Evolutionary conservation across 1,140 invertebrate genomes (phyloP).

Genomic region (Drosophila melanogaster): Release_6_plus_ISO1_MT NT_033777.3:23551501-23552000

Average conservation of each 20-base stretch:
- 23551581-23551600: background rate
- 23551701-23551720: conserved; percentile 2
- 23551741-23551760: conserved; percentile 44
- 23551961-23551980: conserved; percentile 1
- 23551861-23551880: conserved; percentile 82
- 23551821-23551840: conserved; percentile 52
- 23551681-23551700: background rate
- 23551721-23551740: conserved; percentile 1
- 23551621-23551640: no score
- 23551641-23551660: background rate
- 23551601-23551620: background rate
- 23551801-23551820: conserved; percentile 72
- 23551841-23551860: conserved; percentile 62
- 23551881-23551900: conserved; percentile 78
- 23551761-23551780: conserved; percentile 73
- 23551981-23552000: background rate
- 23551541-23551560: no score
- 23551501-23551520: no score
- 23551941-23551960: background rate
- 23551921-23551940: conserved; percentile 58
- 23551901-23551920: conserved; percentile 82
- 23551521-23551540: no score
- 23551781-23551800: conserved; percentile 83
- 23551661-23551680: background rate
- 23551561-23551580: background rate